Evolutionary conservation across 2,888 invertebrate species (phyloP), one percentile per base, ranked within the genome.

Genomic region (Nebria brevicollis): DNA sequence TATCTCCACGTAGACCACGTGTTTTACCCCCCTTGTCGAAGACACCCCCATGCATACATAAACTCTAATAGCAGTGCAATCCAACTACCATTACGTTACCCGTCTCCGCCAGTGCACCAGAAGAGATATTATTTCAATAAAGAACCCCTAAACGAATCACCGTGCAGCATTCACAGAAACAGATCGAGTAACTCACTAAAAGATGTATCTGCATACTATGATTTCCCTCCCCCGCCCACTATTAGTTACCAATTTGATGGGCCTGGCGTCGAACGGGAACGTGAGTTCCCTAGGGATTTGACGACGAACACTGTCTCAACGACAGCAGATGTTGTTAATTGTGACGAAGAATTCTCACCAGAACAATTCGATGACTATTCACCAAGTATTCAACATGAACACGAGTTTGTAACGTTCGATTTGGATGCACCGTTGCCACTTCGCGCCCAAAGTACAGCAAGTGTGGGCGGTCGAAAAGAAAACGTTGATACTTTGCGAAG

Each of bases 341-440:
- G 88, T 84, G 54, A 54, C 8, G 90, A 89, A 83, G 89, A 89
- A 25, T 87, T 87, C 81, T 83, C 87, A 42, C 85, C 84, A 42
- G 90, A 85, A 85, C 86, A 84, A 54, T 88, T 88, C 84, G 89
- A 92, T 66, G 93, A 93, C 83, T 90, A 89, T 84, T 92, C 93
- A 77, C 92, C 93, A 11, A 89, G 89, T 82, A 86, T 90, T 82
- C 91, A 90, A 72, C 90, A 91, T 75, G 92, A 93, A 83, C 93
- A 93, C 84, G 94, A 94, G 85, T 91, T 94, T 86, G 93, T 94
- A 72, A 93, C 94, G 11, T 94, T 94, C 86, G 93, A 94, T 85
- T 90, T 93, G 79, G 94, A 93, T 65, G 91, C 91, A 72, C 89
- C 91, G 34, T 84, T 91, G 84, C 90, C 91, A 73, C 86, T 87